phyloP scores from a whole-genome alignment of 2,113 vertebrate genomes.

The Silurus glanis region DNA sequence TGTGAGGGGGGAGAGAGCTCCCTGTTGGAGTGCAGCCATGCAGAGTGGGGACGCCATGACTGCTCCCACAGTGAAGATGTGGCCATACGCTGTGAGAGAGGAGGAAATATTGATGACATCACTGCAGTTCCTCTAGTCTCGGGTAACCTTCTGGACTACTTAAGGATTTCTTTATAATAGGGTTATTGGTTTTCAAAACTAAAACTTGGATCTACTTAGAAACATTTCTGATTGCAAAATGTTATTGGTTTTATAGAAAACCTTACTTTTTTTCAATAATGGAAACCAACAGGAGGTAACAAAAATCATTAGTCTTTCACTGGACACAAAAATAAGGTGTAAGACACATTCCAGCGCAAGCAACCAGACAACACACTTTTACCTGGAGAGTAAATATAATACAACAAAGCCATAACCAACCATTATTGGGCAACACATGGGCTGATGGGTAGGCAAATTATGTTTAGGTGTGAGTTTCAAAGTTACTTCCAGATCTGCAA shows the following conservation, averaged over 20 bases:
- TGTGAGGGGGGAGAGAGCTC: slow-evolving; percentile 75
- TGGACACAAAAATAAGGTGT: not conserved
- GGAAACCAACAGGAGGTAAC: not conserved
- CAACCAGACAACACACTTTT: not conserved
- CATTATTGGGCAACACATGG: not conserved
- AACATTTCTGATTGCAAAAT: not conserved
- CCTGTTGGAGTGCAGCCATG: slow-evolving; percentile 76
- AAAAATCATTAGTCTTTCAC: not conserved
- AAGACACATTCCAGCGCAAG: not conserved
- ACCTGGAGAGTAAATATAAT: not conserved
- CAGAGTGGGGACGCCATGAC: slow-evolving; percentile 82
- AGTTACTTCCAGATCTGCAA: not conserved
- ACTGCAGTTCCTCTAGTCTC: slow-evolving; percentile 18
- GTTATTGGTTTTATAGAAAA: not conserved
- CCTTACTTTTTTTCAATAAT: not conserved
- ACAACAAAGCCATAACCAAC: not conserved
- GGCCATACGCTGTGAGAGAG: slow-evolving; percentile 71
- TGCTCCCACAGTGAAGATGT: slow-evolving; percentile 85
- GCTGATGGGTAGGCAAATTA: not conserved
- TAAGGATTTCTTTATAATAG: not conserved
- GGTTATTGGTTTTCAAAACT: not conserved
- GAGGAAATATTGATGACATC: slow-evolving; percentile 42
- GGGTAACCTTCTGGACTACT: slow-evolving; percentile 50
- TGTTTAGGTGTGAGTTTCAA: not conserved
- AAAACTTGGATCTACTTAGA: not conserved